Percentiles rank a stretch among this genome's conserved stretches.
Evolutionary conservation across 1,140 invertebrate genomes (phyloP).

Genomic region (Tetramorium alpestre): DNA sequence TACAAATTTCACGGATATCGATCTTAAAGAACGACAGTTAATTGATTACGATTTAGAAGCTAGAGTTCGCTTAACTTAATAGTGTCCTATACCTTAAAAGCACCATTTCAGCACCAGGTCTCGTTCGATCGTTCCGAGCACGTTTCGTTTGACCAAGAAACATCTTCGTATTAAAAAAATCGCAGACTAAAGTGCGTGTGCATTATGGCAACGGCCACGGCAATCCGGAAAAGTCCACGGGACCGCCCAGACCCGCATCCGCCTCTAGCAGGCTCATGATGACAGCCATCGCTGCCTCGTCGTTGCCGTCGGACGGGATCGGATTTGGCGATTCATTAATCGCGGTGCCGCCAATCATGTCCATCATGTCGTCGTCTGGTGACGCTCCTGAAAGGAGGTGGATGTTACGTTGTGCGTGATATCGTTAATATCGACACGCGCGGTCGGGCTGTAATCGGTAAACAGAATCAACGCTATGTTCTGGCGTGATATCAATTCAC

Average conservation of each 20-base stretch:
- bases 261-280: conserved; percentile 96
- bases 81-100: conserved; percentile 37
- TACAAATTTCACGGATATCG: conserved; percentile 6
- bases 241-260: conserved; percentile 90
- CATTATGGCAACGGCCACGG: conserved; percentile 93
- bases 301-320: conserved; percentile 90
- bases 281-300: conserved; percentile 96
- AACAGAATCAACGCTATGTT: conserved; percentile 25
- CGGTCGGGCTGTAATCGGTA: background rate
- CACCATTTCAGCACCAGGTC: conserved; percentile 68
- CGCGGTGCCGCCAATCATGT: conserved; percentile 87
- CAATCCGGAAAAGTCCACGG: conserved; percentile 94
- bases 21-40: conserved; percentile 10
- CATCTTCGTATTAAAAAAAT: background rate
- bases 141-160: background rate
- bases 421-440: conserved; percentile 25
- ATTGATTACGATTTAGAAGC: background rate
- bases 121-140: background rate
- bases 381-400: conserved; percentile 79
- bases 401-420: conserved; percentile 68
- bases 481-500: background rate
- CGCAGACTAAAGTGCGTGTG: conserved; percentile 24
- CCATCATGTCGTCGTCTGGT: conserved; percentile 87
- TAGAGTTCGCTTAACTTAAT: background rate
- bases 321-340: conserved; percentile 85